Conservation (phyloP, 1,140 invertebrate genomes). For the Uloborus diversus region DNA sequence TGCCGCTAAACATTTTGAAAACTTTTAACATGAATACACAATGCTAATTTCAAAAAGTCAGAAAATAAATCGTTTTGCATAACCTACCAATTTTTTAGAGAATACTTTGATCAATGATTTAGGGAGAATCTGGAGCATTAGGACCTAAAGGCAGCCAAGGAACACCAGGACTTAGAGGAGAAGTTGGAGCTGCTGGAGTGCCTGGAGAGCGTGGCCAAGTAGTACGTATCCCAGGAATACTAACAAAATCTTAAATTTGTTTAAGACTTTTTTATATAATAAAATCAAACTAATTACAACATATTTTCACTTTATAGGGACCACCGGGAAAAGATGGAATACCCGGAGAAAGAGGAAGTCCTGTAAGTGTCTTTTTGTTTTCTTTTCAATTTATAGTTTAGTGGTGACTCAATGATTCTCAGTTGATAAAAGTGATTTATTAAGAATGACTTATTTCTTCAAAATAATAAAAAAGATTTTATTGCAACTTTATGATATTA, state of each 20-base stretch:
- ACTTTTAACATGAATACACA: no score
- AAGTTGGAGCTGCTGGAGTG: slow-evolving; percentile 72
- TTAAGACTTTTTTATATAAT: not conserved
- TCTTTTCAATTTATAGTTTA: not conserved
- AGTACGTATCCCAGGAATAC: slow-evolving; percentile 22
- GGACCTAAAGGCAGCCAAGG: slow-evolving; percentile 77
- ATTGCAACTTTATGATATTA: no score
- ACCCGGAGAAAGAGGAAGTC: slow-evolving; percentile 53
- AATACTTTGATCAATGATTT: no score
- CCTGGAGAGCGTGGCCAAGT: slow-evolving; percentile 69
- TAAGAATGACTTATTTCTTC: no score
- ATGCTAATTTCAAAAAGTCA: no score
- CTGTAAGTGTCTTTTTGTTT: slow-evolving; percentile 29
- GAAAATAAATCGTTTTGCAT: no score
- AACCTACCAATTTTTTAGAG: no score
- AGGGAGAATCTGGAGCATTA: slow-evolving; percentile 75
- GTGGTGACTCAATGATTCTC: no score
- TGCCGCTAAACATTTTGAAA: no score
- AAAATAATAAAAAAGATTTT: no score
- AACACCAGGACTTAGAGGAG: slow-evolving; percentile 69
- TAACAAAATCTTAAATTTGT: no score
- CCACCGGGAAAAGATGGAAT: slow-evolving; percentile 67
- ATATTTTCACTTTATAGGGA: slow-evolving; percentile 25
- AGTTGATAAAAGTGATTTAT: no score
- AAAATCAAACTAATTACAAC: not conserved